Evolutionary conservation across 2,888 invertebrate species (phyloP), one percentile per base, ranked within the genome.

Genomic region (Acleris holmiana): DNA sequence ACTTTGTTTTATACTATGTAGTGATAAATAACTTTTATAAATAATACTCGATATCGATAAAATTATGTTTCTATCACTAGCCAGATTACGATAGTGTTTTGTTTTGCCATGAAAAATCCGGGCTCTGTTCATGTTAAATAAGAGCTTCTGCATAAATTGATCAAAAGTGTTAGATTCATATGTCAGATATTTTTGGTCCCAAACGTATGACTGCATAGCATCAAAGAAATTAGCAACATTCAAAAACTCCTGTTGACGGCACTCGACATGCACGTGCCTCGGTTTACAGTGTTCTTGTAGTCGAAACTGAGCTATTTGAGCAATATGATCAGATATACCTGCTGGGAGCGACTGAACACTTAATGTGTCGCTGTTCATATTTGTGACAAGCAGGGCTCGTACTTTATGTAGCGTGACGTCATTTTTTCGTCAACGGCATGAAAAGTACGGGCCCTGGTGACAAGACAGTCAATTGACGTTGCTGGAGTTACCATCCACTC

Each of bases 381-480:
- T 23, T n/a, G 49, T 49, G 15, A 49, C 49, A n/a, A 49, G 23
- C n/a, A n/a, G n/a, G n/a, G n/a, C n/a, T n/a, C n/a, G n/a, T n/a
- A 21, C 21, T 21, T 4, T 21, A 21, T 21, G 21, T 21, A 21
- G 21, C 4, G 21, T 21, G 21, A 21, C 21, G 21, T 21, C 21
- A 21, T 21, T 21, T 21, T 21, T 21, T 21, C 21, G 21, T 21
- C 21, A 21, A 21, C 21, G 21, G 21, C 21, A 21, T 21, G 21
- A 21, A 21, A 21, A 21, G 21, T 21, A 21, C 21, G 4, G 21
- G 21, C 21, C 21, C 21, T 21, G 21, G 51, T 51, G 17, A 51
- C 51, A 18, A 51, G 29, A 18, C 51, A 51, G n/a, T 50, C 50
- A 25, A 50, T 50, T 23, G 50, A 23, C 5, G 50, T n/a, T 17